phyloP scores from a whole-genome alignment of 1,140 invertebrate species.

The Parasteatoda tepidariorum region DNA sequence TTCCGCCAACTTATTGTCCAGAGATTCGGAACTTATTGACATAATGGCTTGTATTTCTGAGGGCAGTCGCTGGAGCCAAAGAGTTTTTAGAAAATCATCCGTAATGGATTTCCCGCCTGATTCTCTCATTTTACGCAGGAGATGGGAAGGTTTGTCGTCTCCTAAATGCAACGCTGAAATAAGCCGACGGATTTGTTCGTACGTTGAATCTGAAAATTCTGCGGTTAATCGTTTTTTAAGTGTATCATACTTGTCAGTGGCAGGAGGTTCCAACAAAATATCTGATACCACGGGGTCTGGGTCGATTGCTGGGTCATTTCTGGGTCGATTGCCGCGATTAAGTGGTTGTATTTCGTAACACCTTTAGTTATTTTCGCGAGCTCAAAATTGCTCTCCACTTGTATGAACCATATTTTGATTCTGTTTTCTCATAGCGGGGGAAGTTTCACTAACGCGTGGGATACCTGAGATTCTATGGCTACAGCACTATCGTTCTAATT shows the following conservation, averaged over 20 bases:
- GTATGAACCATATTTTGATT: background rate
- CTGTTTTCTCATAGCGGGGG: background rate
- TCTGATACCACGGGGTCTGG: background rate
- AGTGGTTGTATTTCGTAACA: background rate
- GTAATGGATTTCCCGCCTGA: background rate
- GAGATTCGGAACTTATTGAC: no score
- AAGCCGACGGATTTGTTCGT: background rate
- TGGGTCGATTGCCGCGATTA: background rate
- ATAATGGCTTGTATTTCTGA: no score
- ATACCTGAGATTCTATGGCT: no score
- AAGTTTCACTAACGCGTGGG: no score
- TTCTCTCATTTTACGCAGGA: background rate
- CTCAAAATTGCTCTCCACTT: background rate
- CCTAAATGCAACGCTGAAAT: background rate
- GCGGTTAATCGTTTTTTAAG: background rate
- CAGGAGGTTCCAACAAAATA: background rate
- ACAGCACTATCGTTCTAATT: no score
- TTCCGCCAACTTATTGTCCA: no score
- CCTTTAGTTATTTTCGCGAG: background rate
- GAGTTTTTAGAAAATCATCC: slow-evolving; percentile 1
- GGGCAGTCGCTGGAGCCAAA: background rate
- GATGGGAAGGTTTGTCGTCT: slow-evolving; percentile 1
- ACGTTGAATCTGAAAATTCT: slow-evolving; percentile 2
- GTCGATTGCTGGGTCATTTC: no score
- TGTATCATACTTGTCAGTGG: background rate